phyloP scores from a whole-genome alignment of 2,888 invertebrate species.

The Rhaphigaster nebulosa region DNA sequence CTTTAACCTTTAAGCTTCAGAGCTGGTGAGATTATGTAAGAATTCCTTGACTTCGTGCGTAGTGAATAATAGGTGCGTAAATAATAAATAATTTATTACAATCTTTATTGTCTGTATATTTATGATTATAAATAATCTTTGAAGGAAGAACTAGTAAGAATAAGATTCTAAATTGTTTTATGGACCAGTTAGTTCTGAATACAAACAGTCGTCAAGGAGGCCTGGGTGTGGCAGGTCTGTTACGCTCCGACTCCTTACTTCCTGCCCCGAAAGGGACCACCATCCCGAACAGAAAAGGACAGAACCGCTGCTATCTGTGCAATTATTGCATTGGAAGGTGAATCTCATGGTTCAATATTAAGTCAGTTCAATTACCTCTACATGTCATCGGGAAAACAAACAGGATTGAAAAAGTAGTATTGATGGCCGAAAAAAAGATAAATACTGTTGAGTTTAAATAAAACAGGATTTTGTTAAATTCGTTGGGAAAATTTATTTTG shows the following conservation, averaged over 20 bases:
- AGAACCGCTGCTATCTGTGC: background rate
- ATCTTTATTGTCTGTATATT: too few species aligned
- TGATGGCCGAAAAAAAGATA: background rate
- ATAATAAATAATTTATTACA: too few species aligned
- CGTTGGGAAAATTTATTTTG: too few species aligned
- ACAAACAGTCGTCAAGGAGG: background rate
- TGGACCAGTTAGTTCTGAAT: background rate
- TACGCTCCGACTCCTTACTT: background rate
- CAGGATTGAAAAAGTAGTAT: background rate
- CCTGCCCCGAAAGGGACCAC: background rate
- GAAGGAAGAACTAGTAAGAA: too few species aligned
- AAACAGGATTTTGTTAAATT: background rate
- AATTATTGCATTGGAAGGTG: background rate
- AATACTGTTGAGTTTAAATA: background rate
- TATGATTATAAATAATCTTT: too few species aligned
- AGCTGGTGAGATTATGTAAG: too few species aligned
- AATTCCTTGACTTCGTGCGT: too few species aligned
- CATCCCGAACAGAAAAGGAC: background rate
- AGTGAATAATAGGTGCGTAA: too few species aligned
- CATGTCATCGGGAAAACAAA: background rate
- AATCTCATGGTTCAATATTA: background rate
- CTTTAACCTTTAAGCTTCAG: too few species aligned
- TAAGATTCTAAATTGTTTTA: background rate
- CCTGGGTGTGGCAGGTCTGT: conserved; percentile 33
- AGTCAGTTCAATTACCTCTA: background rate